phyloP scores from a whole-genome alignment of 2,888 invertebrate species.

The Nephrotoma guestfalica region DNA sequence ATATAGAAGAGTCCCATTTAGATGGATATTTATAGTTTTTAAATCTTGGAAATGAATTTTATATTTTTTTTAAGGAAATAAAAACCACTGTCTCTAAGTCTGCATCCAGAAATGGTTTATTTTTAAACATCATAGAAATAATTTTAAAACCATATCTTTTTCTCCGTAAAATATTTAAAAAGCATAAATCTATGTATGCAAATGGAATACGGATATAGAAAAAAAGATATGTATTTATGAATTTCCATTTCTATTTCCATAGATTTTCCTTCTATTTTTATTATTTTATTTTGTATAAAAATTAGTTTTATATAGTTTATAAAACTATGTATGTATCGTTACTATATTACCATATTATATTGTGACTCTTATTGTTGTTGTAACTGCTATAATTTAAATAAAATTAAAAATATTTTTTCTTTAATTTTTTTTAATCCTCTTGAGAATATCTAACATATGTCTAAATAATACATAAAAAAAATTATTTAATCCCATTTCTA shows the following conservation, averaged over 20 bases:
- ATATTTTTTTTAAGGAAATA: not conserved
- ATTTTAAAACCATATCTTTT: not conserved
- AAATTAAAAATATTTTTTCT: not conserved
- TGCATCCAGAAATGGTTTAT: too few relatives aligned
- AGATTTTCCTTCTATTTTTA: not conserved
- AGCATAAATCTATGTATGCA: too few relatives aligned
- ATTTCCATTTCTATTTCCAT: not conserved
- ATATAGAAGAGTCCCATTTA: too few relatives aligned
- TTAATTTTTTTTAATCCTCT: not conserved
- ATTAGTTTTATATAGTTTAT: not conserved
- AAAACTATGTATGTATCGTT: not conserved
- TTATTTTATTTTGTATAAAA: not conserved
- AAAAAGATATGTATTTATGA: not conserved
- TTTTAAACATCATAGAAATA: not conserved
- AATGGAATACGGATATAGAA: not conserved
- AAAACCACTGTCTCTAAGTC: too few relatives aligned
- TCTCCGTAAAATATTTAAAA: too few relatives aligned
- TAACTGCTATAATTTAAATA: not conserved
- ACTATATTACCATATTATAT: not conserved
- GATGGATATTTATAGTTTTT: too few relatives aligned
- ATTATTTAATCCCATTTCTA: not conserved
- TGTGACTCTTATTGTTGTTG: not conserved
- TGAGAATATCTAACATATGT: not conserved
- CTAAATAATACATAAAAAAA: not conserved
- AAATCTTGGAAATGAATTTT: not conserved